These are phyloP conservation scores for Rattus rattus DNA, from an alignment of 2,113 vertebrate genomes.

Conservation along the genomic window DNA sequence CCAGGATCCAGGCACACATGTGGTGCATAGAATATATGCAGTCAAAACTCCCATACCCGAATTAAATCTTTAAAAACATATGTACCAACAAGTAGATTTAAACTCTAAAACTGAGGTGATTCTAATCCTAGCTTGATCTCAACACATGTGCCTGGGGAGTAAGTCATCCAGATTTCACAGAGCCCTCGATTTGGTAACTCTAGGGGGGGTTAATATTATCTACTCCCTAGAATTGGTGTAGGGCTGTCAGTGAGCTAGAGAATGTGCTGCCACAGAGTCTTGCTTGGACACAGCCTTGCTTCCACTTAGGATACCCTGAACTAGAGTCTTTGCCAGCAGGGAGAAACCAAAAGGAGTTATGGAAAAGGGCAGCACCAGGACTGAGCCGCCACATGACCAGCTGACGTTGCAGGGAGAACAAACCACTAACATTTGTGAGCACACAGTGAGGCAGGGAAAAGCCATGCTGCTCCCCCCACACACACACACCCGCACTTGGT, in stretches of 20 bases:
- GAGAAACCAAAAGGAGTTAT: neutral
- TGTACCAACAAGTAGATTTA: conserved; percentile 28
- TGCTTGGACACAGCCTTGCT: neutral
- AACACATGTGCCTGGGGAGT: neutral
- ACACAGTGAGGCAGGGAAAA: neutral
- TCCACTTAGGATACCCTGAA: neutral
- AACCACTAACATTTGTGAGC: conserved; percentile 28
- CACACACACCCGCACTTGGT: neutral
- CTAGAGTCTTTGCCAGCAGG: neutral
- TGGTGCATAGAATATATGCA: neutral
- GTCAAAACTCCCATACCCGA: neutral
- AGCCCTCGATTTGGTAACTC: conserved; percentile 36
- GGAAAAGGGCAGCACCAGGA: neutral
- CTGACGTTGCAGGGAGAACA: neutral
- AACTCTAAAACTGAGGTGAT: neutral
- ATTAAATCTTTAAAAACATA: neutral
- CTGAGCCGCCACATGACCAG: neutral
- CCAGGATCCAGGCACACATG: neutral
- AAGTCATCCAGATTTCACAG: neutral
- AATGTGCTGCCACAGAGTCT: neutral
- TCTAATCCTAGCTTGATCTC: conserved; percentile 33
- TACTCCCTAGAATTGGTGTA: neutral
- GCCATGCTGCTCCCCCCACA: neutral
- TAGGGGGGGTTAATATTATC: conserved; percentile 2
- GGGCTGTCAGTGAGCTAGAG: neutral